phyloP scores from a whole-genome alignment of 2,888 invertebrate genomes.

The Heteromurus nitidus region DNA sequence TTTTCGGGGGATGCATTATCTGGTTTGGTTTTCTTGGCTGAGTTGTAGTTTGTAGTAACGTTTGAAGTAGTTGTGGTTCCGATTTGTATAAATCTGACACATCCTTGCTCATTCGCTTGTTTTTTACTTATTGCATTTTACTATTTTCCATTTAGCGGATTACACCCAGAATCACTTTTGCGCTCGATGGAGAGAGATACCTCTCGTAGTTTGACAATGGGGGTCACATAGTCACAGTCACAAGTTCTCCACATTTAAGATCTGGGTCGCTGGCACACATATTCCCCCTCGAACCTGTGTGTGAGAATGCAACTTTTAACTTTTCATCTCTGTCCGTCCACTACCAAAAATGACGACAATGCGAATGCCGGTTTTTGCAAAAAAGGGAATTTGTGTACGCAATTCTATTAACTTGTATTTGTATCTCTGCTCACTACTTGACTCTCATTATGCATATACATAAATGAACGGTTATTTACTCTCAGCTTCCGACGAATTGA shows the following conservation, averaged over 20 bases:
- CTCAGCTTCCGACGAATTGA: too few species aligned
- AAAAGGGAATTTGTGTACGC: not conserved
- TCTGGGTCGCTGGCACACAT: constrained; percentile 60
- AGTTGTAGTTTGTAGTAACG: too few species aligned
- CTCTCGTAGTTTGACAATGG: not conserved
- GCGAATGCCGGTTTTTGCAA: too few species aligned
- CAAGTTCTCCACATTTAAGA: not conserved
- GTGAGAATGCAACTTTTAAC: constrained; percentile 17
- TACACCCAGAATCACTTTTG: constrained; percentile 53
- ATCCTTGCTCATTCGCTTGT: constrained; percentile 53
- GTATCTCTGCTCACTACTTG: too few species aligned
- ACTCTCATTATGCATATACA: too few species aligned
- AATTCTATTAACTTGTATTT: not conserved
- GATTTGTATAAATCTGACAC: constrained; percentile 23
- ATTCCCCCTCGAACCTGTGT: constrained; percentile 4
- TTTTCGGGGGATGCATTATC: not conserved
- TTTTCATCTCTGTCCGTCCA: constrained; percentile 35
- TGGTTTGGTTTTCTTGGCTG: not conserved
- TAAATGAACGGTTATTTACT: too few species aligned
- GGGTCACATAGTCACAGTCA: constrained; percentile 7
- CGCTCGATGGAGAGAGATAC: constrained; percentile 3
- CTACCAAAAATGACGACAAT: not conserved
- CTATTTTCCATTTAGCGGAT: constrained; percentile 35
- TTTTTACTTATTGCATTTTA: constrained; percentile 30
- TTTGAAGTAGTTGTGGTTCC: constrained; percentile 46